Base-by-base conservation (phyloP, 1,140 invertebrate species). In the Lysiphlebus fabarum region DNA sequence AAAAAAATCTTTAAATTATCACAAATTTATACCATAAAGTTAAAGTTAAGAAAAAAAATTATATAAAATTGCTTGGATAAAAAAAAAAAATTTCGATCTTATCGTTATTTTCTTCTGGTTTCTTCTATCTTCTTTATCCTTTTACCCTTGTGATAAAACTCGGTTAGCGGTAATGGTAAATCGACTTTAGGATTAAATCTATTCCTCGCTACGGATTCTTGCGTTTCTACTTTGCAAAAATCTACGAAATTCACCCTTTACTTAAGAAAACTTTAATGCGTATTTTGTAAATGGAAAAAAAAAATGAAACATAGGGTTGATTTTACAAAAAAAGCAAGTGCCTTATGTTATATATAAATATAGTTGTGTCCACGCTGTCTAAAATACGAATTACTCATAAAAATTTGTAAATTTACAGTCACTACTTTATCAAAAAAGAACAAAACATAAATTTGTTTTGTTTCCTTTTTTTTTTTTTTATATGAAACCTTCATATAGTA, bases 101-200 rank as follows among this genome's bases (percentile, higher is more conserved):
- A 51, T 51, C 49, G 54, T 44, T 50, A 12, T n/a, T 12, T 50
- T 44, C 37, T 40, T 36, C 42, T 49, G 44, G 44, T 55, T 57
- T 17, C 17, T 26, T 61, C 37, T 14, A 61, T 61, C 47, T 56
- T 47, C 55, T 50, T 53, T 44, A 49, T 53, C 38, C 10, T 51
- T 54, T 41, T 36, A 41, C 47, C 41, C 17, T 26, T 26, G 17
- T 26, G 17, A 26, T 26, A 26, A 26, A 12, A 42, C 42, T 7
- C 33, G 57, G 47, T 33, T 38, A 51, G 34, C 49, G 49, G 56
- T 53, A 49, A 47, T 41, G 49, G 37, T 67, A 61, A 69, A 69
- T 70, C 55, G 54, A 66, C 61, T 70, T 64, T 66, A 48, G 64
- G 65, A 70, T 71, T 66, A 67, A 70, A 68, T 70, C 65, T 69